Evolutionary conservation across 2,113 vertebrate genomes (phyloP).

Genomic region (Probosciger aterrimus): DNA sequence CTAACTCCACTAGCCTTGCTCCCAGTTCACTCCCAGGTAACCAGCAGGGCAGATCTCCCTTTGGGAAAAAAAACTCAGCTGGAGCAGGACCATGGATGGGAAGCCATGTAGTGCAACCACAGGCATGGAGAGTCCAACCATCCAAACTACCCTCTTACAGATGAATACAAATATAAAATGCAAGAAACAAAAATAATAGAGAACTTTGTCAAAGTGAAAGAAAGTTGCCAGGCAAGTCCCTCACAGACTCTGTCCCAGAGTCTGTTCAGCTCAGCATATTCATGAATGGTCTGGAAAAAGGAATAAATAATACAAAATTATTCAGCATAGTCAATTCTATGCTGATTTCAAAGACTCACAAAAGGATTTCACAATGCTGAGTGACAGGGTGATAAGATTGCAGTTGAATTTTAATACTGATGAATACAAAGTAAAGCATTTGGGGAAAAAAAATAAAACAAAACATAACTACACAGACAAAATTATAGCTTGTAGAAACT

Average conservation of each 20-base stretch:
- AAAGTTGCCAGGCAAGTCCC: neutral
- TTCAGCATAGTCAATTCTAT: conserved; percentile 8
- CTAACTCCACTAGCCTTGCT: neutral
- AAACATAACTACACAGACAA: neutral
- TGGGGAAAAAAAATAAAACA: neutral
- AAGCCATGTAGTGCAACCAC: neutral
- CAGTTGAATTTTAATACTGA: conserved; percentile 8
- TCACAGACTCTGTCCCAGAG: neutral
- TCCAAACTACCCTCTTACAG: neutral
- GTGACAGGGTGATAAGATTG: neutral
- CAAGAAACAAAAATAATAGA: neutral
- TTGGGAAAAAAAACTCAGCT: neutral
- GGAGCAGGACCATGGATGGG: neutral
- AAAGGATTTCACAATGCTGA: conserved; percentile 17
- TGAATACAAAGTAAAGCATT: neutral
- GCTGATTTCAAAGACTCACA: conserved; percentile 33
- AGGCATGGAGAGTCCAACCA: neutral
- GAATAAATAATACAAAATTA: conserved; percentile 20
- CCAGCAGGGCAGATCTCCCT: neutral
- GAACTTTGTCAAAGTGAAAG: neutral
- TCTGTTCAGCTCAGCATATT: conserved; percentile 27
- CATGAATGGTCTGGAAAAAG: neutral
- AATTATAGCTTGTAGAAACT: neutral
- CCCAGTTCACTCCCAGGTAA: neutral
- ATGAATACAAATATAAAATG: neutral